Evolutionary conservation across 2,797 vertebrate genomes (phyloP), one percentile per base, ranked within the genome.

Genomic region (Eidolon dupreanum): DNA sequence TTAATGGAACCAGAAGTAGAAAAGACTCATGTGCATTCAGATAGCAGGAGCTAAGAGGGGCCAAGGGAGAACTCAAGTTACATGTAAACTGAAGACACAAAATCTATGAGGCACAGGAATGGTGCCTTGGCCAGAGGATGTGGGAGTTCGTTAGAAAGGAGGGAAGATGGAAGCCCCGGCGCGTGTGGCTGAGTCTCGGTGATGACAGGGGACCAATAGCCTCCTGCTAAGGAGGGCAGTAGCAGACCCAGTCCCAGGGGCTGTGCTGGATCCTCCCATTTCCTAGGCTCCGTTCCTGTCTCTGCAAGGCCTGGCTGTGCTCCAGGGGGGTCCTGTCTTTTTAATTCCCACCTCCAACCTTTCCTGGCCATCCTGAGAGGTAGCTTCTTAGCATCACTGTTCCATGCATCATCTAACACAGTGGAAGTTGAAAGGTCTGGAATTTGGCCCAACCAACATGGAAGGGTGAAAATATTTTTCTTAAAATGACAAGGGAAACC

Each of bases 401-500:
- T 74, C 73, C 12, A 5, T 1, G 31, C 46, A 68, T 78, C 84
- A 93, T 0, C 8, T 3, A 4, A 68, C 74, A 41, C 33, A 8
- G 55, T 8, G 8, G 73, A 70, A 63, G 74, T 0, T 51, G 46
- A 75, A 95, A 90, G 82, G 6, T 6, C 68, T 94, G 84, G 83
- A 79, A 74, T 15, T 55, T 38, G 41, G 78, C 51, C 77, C 51
- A 71, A 15, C 11, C 41, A 43, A n/a, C 16, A 1, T 22, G 78
- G 68, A 82, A 88, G 33, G 15, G 6, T 26, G 33, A 51, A 90
- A 46, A 36, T 77, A 57, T 17, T 86, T 90, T 90, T 86, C 51
- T 85, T 63, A 79, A 90, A 82, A 77, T 16, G 38, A 63, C 82
- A 94, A 92, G 49, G 68, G 31, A 95, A 88, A 75, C 33, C 53